Evolutionary conservation across 2,797 vertebrate species (phyloP), one percentile per base, ranked within the genome.

Genomic region (Ctenopoma kingsleyae): DNA sequence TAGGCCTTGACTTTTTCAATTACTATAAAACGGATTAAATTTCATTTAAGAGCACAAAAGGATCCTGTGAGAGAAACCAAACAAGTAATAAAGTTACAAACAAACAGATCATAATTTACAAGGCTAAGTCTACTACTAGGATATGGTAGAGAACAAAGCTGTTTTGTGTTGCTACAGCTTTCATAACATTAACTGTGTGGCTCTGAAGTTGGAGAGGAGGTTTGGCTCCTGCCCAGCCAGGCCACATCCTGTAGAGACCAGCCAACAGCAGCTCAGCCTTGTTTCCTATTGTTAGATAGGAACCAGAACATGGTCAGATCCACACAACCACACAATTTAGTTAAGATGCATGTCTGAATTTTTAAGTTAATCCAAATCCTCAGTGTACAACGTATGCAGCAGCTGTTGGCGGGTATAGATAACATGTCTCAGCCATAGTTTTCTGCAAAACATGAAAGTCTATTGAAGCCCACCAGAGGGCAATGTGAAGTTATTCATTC

Each of bases 241-340:
- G 72, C 85, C 82, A 89, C 87, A 87, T 91, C 89, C 88, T 81
- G 87, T 84, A 66, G 76, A 85, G 54, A 44, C 47, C 27, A 41
- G 78, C 76, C 77, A 80, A 56, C 79, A 74, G 65, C 72, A 58
- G 67, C 57, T 70, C 47, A 62, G 66, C 69, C 74, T n/a, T 23
- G 9, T 76, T 86, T 87, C 78, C 83, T 76, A 63, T 87, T 82
- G 85, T 87, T 61, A 61, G 74, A 78, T 66, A 67, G 79, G 81
- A 87, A 79, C 78, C 71, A 80, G 66, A 71, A 58, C 65, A 16
- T 38, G 16, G 73, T 55, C 57, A 36, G 55, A 75, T 70, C 65
- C 56, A 53, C 69, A 56, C 71, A 69, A 20, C 41, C 4, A 8
- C 25, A 47, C 15, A 52, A 41, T 30, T 48, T 20, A 22, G 47